Evolutionary conservation across 2,888 invertebrate genomes (phyloP).

Genomic region (Empis livida): DNA sequence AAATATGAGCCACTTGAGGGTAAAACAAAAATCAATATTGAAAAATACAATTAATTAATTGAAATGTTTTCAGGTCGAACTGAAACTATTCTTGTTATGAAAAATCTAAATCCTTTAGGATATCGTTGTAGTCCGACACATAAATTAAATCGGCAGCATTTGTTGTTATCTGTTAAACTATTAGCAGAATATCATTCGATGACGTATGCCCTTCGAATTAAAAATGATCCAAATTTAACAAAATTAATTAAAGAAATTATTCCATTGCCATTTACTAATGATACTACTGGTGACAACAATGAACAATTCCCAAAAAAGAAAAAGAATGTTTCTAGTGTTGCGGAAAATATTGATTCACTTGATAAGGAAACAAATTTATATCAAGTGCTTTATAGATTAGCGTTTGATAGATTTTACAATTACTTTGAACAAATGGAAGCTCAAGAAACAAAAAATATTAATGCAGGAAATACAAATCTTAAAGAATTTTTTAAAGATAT

Average conservation of each 20-base stretch:
- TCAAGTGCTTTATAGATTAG: slow-evolving; percentile 21
- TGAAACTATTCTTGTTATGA: slow-evolving; percentile 27
- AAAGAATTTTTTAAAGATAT: slow-evolving; percentile 15
- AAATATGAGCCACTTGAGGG: slow-evolving; percentile 26
- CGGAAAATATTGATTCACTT: background rate
- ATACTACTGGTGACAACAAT: background rate
- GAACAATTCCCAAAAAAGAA: background rate
- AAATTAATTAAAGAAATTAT: slow-evolving; percentile 20
- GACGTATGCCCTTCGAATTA: slow-evolving; percentile 23
- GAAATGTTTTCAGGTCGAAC: background rate
- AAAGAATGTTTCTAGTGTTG: slow-evolving; percentile 6
- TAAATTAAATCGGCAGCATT: slow-evolving; percentile 22
- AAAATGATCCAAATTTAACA: slow-evolving; percentile 19
- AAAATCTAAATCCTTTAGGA: slow-evolving; percentile 24
- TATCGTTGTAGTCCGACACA: slow-evolving; percentile 27
- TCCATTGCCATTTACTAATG: slow-evolving; percentile 21
- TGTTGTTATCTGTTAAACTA: slow-evolving; percentile 22
- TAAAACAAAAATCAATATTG: slow-evolving; percentile 9
- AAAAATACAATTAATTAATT: background rate
- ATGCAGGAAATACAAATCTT: background rate
- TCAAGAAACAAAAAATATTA: background rate
- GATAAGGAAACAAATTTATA: slow-evolving; percentile 18
- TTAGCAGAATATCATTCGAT: slow-evolving; percentile 29
- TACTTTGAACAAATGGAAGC: slow-evolving; percentile 19
- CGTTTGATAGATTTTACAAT: slow-evolving; percentile 29